Evolutionary conservation across 2,797 vertebrate species (phyloP), one percentile per base, ranked within the genome.

Genomic region (Crenichthys baileyi): DNA sequence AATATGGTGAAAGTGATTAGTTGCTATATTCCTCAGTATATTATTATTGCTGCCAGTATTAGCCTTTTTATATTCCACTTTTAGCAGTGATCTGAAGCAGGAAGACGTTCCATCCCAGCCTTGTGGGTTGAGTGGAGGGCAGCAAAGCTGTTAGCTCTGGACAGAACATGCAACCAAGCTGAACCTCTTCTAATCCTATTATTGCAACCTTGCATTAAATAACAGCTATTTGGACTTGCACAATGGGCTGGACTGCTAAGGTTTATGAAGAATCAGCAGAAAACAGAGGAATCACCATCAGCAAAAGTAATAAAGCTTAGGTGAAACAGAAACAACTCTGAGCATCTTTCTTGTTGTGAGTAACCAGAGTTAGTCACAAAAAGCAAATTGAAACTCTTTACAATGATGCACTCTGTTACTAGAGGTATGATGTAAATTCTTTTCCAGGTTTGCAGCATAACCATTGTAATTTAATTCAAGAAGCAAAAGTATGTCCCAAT

Each of bases 161-260:
- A 85, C 75, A 87, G 77, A 87, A 89, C 79, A 86, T 79, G 82
- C 80, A 85, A 92, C 92, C 90, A 87, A 94, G 92, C 89, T 95
- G 93, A 95, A 96, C 88, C 92, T 86, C 85, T 89, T 50, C 85
- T 95, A 96, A 97, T 96, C 95, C 93, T 94, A 96, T 95, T 95
- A 95, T 90, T 73, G 73, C 92, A 92, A 81, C 92, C 91, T 91
- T 84, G 80, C 92, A 92, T 92, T 93, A 94, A 92, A 91, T 87
- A 81, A 92, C 89, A 95, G 87, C 91, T 92, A 85, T 86, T 94
- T 91, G 91, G 81, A 89, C 90, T 86, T 87, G 85, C 82, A 78
- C 60, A 76, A 72, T 79, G 68, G 72, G 70, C 60, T 51, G 0
- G 68, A 76, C 50, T 29, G 68, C 65, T 13, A 31, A n/a, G 76